Percentiles rank a stretch among this genome's conserved stretches.
Evolutionary conservation across 1,140 invertebrate species (phyloP).

Genomic region (Drosophila obscura): DNA sequence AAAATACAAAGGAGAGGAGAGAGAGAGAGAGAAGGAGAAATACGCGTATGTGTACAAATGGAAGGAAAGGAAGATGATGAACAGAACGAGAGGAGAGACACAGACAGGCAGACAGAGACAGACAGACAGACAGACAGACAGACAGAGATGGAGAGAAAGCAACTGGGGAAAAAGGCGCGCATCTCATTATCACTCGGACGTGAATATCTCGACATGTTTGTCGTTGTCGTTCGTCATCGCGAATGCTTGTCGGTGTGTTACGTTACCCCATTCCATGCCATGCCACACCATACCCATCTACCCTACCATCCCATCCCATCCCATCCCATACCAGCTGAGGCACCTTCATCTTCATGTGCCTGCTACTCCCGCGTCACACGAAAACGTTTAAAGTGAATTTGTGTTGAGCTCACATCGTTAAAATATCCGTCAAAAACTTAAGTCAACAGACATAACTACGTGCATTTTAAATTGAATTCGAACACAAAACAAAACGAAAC

Average conservation of each 20-base stretch:
- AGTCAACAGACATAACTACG: conserved; percentile 83
- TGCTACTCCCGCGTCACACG: conserved; percentile 24
- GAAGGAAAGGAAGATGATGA: conserved; percentile 8
- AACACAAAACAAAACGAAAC: conserved; percentile 58
- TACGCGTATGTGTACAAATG: neutral
- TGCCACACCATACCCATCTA: neutral
- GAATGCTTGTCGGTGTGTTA: conserved; percentile 58
- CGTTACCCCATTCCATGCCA: conserved; percentile 5
- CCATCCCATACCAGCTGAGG: neutral
- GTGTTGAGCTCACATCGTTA: conserved; percentile 83
- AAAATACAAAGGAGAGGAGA: conserved; percentile 63
- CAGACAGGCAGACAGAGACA: neutral
- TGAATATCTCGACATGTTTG: conserved; percentile 83
- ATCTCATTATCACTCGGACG: conserved; percentile 84
- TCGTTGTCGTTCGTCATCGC: conserved; percentile 72
- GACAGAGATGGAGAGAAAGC: conserved; percentile 37
- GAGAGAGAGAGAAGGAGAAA: conserved; percentile 12
- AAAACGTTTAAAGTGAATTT: conserved; percentile 83
- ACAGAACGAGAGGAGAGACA: neutral
- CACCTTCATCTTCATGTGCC: neutral
- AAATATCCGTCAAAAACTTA: conserved; percentile 83
- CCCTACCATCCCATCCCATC: neutral
- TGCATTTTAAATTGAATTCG: conserved; percentile 83
- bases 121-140: neutral
- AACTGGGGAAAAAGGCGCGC: conserved; percentile 74